Base-by-base conservation (phyloP, 2,797 vertebrate genomes). In the Allobates femoralis region DNA sequence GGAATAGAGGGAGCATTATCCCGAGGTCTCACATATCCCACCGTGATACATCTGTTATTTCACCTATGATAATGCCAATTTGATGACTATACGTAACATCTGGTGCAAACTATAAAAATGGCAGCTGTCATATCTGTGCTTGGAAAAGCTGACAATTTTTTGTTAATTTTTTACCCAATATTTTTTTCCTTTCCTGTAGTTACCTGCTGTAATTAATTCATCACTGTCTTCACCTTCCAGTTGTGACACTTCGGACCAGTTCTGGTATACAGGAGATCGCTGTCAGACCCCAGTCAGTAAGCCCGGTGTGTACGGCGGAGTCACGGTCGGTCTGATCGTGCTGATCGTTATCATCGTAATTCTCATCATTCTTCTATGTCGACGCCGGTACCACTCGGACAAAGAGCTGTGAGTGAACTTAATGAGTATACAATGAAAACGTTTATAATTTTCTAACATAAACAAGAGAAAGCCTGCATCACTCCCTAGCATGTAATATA, bases 261-360 rank as follows among this genome's bases (percentile, higher is more conserved):
- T 66, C 78, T 91, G 90, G 90, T 90, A 74, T 81, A 18, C 41
- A 8, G 90, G 90, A 62, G n/a, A 46, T 15, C 80, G 50, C 32
- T 89, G 89, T 1, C 34, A 86, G 5, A 79, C 67, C 0, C 0
- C 15, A 0, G 18, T 90, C 67, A 89, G 88, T 62, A 90, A 89
- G 28, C 86, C 87, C 23, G 90, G 87, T 1, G 79, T 90, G 16
- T 82, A 81, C 4, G 41, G 85, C 21, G 90, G 86, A n/a, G 81
- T 90, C 81, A 69, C 79, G 0, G 53, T 46, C 1, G 79, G 76
- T 12, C 23, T 76, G 19, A 73, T 85, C 0, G 67, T 88, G 14
- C 53, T 91, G 30, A 1, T 89, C 55, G 14, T 86, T 0, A 32
- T 88, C 1, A 3, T 86, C 46, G 5, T 88, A n/a, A 58, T 15